Conservation (phyloP, 2,113 vertebrate species). For the Candoia aspera region DNA sequence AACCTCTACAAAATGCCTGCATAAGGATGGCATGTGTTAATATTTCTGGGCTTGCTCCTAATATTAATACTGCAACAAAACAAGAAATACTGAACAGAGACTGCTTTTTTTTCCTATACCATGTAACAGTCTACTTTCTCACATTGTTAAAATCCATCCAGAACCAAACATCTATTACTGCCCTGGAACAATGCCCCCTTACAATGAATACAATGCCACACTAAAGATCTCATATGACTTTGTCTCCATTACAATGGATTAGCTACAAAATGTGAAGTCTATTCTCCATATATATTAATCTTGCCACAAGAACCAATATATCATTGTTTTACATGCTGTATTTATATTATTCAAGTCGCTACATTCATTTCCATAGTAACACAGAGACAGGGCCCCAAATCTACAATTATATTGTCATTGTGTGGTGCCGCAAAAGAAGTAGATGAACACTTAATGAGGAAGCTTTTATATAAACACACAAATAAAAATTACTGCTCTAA, state of each 20-base stretch:
- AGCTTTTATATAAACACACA: slow-evolving; percentile 52
- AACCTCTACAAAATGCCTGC: not conserved
- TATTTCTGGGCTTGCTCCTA: not conserved
- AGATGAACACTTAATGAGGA: slow-evolving; percentile 60
- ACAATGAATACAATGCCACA: not conserved
- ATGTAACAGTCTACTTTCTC: not conserved
- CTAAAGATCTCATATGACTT: not conserved
- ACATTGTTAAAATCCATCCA: not conserved
- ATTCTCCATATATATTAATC: not conserved
- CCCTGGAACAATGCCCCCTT: not conserved
- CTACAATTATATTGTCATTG: slow-evolving; percentile 57
- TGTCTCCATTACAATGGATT: not conserved
- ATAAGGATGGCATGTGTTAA: not conserved
- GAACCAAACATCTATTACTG: not conserved
- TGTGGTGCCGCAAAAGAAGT: slow-evolving; percentile 35
- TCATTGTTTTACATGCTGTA: slow-evolving; percentile 31
- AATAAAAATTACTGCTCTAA: slow-evolving; percentile 41
- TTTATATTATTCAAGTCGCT: slow-evolving; percentile 43
- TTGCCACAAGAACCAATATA: slow-evolving; percentile 41
- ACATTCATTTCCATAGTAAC: slow-evolving; percentile 66
- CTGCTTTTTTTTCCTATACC: not conserved
- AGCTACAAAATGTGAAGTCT: slow-evolving; percentile 21
- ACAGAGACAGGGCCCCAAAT: slow-evolving; percentile 43
- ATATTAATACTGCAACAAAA: not conserved
- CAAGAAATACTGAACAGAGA: not conserved